Conservation (phyloP, 1,140 invertebrate species). For the Oedothorax gibbosus region DNA sequence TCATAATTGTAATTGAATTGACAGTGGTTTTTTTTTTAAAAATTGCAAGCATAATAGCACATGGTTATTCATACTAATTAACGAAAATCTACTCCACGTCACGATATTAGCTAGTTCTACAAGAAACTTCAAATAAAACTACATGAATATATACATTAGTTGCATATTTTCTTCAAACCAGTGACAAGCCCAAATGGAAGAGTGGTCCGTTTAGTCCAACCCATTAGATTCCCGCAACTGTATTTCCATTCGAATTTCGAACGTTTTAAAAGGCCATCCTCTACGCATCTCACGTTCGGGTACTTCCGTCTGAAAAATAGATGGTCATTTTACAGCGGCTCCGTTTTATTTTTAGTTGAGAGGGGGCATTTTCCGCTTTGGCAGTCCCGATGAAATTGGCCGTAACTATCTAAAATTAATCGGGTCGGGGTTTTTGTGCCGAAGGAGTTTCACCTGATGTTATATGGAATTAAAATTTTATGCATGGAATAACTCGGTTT, state of each 20-base stretch:
- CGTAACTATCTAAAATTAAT: slow-evolving; percentile 49
- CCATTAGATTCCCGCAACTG: slow-evolving; percentile 1
- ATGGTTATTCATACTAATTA: no score
- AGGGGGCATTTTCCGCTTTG: slow-evolving; percentile 14
- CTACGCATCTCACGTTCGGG: slow-evolving; percentile 23
- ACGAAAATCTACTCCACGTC: no score
- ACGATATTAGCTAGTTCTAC: no score
- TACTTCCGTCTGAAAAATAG: slow-evolving; percentile 46
- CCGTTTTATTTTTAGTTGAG: slow-evolving; percentile 29
- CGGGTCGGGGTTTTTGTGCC: neutral
- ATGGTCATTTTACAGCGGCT: slow-evolving; percentile 37
- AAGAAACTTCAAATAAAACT: no score
- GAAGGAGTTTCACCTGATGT: no score
- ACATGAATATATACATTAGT: no score
- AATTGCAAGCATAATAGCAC: no score
- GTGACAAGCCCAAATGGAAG: neutral
- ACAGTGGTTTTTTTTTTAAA: no score
- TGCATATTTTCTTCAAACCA: no score
- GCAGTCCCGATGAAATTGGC: slow-evolving; percentile 27
- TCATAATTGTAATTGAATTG: no score
- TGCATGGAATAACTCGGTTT: neutral
- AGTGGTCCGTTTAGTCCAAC: neutral
- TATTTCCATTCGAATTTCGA: neutral
- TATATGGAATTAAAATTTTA: neutral
- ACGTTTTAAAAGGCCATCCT: neutral